These are phyloP conservation scores for Pseudomyrmex cubaensis DNA, from an alignment of 1,140 invertebrate species.

Conservation along the genomic window DNA sequence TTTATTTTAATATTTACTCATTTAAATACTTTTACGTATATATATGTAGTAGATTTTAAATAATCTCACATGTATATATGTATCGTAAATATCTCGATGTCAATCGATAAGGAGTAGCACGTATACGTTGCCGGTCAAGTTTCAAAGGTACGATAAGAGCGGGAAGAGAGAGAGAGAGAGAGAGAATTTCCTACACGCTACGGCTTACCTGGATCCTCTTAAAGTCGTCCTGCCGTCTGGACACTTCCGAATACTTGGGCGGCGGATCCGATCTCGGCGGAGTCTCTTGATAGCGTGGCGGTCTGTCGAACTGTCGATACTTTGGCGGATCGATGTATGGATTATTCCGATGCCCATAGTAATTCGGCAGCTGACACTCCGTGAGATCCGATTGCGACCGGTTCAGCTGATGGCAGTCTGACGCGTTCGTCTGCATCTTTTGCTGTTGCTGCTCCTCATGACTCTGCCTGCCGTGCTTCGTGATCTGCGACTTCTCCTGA, in stretches of 20 bases:
- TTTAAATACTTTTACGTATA: neutral
- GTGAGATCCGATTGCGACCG: slow-evolving; percentile 70
- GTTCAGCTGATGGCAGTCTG: slow-evolving; percentile 68
- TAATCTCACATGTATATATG: neutral
- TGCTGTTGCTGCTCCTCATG: slow-evolving; percentile 14
- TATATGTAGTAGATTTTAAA: neutral
- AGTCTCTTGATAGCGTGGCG: slow-evolving; percentile 81
- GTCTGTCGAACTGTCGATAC: slow-evolving; percentile 80
- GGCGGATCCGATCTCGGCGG: slow-evolving; percentile 78
- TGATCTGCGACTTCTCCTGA: slow-evolving; percentile 51
- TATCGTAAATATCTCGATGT: neutral
- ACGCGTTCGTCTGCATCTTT: slow-evolving; percentile 23
- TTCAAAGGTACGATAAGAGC: neutral
- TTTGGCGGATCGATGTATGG: slow-evolving; percentile 77
- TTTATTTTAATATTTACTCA: neutral
- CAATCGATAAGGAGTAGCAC: neutral
- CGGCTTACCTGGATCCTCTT: slow-evolving; percentile 77
- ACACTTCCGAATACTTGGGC: slow-evolving; percentile 80
- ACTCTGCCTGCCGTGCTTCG: slow-evolving; percentile 72
- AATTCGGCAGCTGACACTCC: slow-evolving; percentile 72
- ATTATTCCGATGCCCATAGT: slow-evolving; percentile 69
- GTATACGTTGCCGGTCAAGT: no score
- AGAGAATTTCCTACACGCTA: neutral
- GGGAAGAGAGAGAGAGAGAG: no score
- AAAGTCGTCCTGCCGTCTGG: slow-evolving; percentile 76